Evolutionary conservation across 2,113 vertebrate species (phyloP).

Genomic region (Pterocles orientalis): DNA sequence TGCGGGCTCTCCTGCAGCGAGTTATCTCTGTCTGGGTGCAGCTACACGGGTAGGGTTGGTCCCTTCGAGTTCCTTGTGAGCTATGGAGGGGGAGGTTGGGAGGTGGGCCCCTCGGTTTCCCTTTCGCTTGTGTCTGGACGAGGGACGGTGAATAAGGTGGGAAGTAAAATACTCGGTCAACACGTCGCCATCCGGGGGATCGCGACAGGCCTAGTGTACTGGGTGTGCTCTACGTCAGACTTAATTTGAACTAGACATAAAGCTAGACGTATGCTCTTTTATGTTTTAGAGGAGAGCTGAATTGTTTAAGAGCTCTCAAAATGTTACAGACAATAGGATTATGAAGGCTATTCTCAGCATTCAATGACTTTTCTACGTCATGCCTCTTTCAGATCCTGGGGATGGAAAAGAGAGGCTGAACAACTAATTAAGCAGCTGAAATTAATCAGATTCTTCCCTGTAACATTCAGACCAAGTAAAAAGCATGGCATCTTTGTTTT

Average conservation of each 20-base stretch:
- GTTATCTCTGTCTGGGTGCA: accelerated
- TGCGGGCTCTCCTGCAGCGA: not conserved
- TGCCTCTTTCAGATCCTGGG: not conserved
- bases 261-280: not conserved
- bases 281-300: not conserved
- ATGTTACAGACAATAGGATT: not conserved
- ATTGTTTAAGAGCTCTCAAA: not conserved
- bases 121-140: not conserved
- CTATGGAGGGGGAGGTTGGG: not conserved
- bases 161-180: not conserved
- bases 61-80: not conserved
- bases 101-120: not conserved
- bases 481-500: not conserved
- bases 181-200: not conserved
- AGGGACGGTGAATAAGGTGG: not conserved
- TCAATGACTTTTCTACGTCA: accelerated
- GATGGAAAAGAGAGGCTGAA: not conserved
- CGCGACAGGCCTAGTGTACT: not conserved
- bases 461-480: not conserved
- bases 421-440: not conserved
- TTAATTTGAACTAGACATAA: not conserved
- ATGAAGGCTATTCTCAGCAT: not conserved
- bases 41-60: not conserved
- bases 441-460: not conserved
- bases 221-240: accelerated